Conservation (phyloP, 2,888 invertebrate genomes). For the Hemaris fuciformis region DNA sequence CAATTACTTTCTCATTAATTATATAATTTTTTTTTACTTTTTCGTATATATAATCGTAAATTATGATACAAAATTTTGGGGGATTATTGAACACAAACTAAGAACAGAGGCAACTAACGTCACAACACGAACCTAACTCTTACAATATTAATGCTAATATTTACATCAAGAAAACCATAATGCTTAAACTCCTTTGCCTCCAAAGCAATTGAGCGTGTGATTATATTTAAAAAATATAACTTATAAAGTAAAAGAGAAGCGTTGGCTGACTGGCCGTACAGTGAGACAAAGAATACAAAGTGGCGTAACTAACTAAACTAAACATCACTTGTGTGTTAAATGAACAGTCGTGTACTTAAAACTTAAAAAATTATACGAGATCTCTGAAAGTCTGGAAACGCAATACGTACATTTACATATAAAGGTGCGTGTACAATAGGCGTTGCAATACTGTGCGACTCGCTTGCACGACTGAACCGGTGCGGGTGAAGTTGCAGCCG, state of each 20-base stretch:
- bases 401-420: constrained; percentile 71
- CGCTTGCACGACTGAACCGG: constrained; percentile 12
- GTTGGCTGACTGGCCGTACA: constrained; percentile 52
- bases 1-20: constrained; percentile 27
- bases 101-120: constrained; percentile 43
- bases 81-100: constrained; percentile 64
- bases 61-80: constrained; percentile 52
- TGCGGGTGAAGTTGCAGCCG: background rate
- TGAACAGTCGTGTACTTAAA: constrained; percentile 75
- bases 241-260: constrained; percentile 45
- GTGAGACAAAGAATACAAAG: constrained; percentile 41
- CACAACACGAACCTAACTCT: constrained; percentile 46
- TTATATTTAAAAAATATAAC: constrained; percentile 17
- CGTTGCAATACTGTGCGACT: constrained; percentile 19
- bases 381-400: constrained; percentile 81
- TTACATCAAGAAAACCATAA: constrained; percentile 44
- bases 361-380: constrained; percentile 76
- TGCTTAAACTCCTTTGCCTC: constrained; percentile 26
- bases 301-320: constrained; percentile 46
- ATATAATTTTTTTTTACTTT: constrained; percentile 51
- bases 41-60: constrained; percentile 48
- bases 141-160: constrained; percentile 49
- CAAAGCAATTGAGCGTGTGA: constrained; percentile 45
- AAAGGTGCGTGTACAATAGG: constrained; percentile 51
- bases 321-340: constrained; percentile 68